These are phyloP conservation scores for Cairina moschata DNA, from an alignment of 2,113 vertebrate species.

Conservation along the genomic window DNA sequence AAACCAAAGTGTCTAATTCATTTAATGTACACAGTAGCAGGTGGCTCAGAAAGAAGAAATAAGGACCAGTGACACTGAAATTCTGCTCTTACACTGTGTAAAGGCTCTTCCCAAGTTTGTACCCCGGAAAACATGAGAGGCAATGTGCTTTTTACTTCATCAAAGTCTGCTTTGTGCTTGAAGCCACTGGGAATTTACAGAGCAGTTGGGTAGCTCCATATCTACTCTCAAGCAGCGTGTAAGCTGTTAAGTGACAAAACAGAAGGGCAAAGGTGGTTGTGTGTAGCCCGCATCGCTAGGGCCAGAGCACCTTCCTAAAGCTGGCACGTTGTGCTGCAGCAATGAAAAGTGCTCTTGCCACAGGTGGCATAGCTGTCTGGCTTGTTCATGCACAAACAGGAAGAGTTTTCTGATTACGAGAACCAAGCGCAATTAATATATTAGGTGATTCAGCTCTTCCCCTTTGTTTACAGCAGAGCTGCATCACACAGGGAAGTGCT, in stretches of 20 bases:
- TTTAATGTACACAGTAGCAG: background rate
- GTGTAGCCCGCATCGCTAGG: fast-evolving
- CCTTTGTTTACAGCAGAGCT: background rate
- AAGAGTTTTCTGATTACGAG: background rate
- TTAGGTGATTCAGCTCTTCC: background rate
- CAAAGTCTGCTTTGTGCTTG: background rate
- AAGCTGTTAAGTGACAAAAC: no score
- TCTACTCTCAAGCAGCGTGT: no score
- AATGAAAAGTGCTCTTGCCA: fast-evolving
- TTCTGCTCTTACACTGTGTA: background rate
- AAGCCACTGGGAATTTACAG: no score
- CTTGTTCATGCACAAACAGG: background rate
- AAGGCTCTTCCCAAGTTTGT: background rate
- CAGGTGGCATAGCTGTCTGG: fast-evolving
- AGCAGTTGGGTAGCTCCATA: fast-evolving
- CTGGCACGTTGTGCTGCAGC: background rate
- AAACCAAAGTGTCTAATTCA: no score
- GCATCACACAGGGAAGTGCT: fast-evolving
- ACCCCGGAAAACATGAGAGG: background rate
- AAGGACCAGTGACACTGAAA: background rate
- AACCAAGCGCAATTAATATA: background rate
- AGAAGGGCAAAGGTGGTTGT: fast-evolving
- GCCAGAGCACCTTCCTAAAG: fast-evolving
- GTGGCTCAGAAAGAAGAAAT: background rate
- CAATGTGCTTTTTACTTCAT: background rate